Evolutionary conservation across 2,888 invertebrate genomes (phyloP).

Genomic region (Heteropelma amictum): DNA sequence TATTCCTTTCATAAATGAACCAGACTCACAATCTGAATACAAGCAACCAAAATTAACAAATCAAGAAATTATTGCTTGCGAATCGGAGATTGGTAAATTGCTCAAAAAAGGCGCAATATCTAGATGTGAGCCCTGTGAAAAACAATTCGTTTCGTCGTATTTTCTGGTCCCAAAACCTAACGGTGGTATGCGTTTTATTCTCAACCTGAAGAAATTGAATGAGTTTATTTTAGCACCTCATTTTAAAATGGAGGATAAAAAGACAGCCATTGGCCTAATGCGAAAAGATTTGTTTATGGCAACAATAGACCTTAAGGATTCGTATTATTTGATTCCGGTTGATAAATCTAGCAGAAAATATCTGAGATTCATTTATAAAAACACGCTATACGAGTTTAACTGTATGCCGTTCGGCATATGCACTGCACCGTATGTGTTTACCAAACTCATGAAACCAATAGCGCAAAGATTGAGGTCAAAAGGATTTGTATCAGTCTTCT

Average conservation of each 20-base stretch:
- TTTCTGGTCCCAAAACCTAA: conserved; percentile 59
- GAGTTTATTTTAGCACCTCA: conserved; percentile 56
- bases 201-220: no score
- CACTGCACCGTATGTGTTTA: conserved; percentile 15
- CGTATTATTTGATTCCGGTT: not conserved
- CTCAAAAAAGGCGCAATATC: conserved; percentile 31
- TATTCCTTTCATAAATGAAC: conserved; percentile 19
- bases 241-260: conserved; percentile 64
- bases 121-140: conserved; percentile 14
- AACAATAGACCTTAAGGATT: not conserved
- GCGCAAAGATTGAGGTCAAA: conserved; percentile 21
- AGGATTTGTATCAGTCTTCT: conserved; percentile 25
- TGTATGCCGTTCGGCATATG: conserved; percentile 1
- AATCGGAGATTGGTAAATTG: conserved; percentile 21
- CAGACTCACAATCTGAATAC: conserved; percentile 1
- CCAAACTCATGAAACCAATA: conserved; percentile 23
- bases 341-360: conserved; percentile 7
- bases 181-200: conserved; percentile 57
- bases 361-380: conserved; percentile 13
- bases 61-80: conserved; percentile 12
- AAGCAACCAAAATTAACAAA: not conserved
- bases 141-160: conserved; percentile 57
- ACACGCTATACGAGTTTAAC: conserved; percentile 1
- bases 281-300: not conserved
- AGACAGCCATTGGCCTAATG: conserved; percentile 52